Base-by-base conservation (phyloP, 1,140 invertebrate species). In the Calycopis cecrops region DNA sequence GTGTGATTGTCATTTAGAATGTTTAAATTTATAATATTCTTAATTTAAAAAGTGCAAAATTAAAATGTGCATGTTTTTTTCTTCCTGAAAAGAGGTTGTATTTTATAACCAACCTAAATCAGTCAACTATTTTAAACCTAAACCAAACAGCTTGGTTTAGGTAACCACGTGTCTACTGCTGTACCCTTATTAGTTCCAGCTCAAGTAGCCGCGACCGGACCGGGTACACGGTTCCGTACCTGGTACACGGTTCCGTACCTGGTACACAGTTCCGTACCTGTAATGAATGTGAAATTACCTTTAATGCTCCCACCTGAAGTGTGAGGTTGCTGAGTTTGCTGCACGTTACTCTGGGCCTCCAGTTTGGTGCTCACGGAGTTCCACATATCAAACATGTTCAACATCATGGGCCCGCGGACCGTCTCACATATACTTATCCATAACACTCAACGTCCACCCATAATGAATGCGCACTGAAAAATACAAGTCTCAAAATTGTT, bases 341-440 rank as follows among this genome's bases (percentile, higher is more conserved):
- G 92, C 62, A 89, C 89, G 76, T 92, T 90, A 63, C 87, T 88
- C 79, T 92, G 91, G 63, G 91, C 90, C 89, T 94, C 93, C 90
- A 94, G 80, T 89, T 94, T 94, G 72, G 92, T 92, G 89, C 90
- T 93, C 77, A 94, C 93, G 88, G 92, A 93, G 90, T 92, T 94
- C 93, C 93, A 94, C 93, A 94, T 94, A 89, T 94, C 93, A 90
- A 94, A 94, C 93, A 94, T 94, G 87, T 93, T 94, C 71, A 87
- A 66, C 81, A 85, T 87, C 44, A 62, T 80, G 60, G 69, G 69
- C 69, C 77, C 71, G 28, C 28, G 63, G 72, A 74, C 77, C 71
- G 48, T 57, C 52, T 70, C 68, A 71, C 72, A 71, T 57, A 42
- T 57, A 61, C 34, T 58, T 57, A 72, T 70, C 57, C 69, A 69